Conservation (phyloP, 2,888 invertebrate species). For the Embidobia sp. region DNA sequence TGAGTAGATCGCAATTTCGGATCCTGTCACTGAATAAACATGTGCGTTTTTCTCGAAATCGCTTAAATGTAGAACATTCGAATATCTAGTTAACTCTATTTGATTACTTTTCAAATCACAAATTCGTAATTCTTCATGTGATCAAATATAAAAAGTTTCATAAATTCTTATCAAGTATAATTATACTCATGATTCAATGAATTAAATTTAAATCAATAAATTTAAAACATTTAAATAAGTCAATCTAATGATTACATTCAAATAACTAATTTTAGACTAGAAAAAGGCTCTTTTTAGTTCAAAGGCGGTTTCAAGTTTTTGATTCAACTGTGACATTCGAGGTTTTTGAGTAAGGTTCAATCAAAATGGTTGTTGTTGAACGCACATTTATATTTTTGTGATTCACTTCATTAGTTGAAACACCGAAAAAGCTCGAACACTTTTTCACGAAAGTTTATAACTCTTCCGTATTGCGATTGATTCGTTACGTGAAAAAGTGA, state of each 20-base stretch:
- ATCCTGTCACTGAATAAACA: no score
- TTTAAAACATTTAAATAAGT: no score
- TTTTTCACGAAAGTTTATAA: background rate
- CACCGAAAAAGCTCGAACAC: background rate
- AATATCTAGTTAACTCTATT: no score
- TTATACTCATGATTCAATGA: no score
- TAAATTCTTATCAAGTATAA: no score
- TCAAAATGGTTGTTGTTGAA: background rate
- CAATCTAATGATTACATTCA: conserved; percentile 27
- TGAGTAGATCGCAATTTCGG: no score
- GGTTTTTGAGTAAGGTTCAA: background rate
- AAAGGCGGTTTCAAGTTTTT: background rate
- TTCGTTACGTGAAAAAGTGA: background rate
- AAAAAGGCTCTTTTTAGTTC: background rate
- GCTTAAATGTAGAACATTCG: no score
- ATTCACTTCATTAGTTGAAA: background rate
- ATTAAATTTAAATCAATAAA: no score
- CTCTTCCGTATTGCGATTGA: background rate
- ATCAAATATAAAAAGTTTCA: no score
- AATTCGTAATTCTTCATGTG: no score
- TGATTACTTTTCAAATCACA: no score
- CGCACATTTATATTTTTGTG: conserved; percentile 16
- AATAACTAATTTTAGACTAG: conserved; percentile 8
- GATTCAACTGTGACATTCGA: background rate
- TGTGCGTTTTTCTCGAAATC: no score